A percentile compares a stretch with the other conserved stretches of the same genome.
Evolutionary conservation across 2,113 vertebrate species (phyloP).

Genomic region (Macrotis lagotis): DNA sequence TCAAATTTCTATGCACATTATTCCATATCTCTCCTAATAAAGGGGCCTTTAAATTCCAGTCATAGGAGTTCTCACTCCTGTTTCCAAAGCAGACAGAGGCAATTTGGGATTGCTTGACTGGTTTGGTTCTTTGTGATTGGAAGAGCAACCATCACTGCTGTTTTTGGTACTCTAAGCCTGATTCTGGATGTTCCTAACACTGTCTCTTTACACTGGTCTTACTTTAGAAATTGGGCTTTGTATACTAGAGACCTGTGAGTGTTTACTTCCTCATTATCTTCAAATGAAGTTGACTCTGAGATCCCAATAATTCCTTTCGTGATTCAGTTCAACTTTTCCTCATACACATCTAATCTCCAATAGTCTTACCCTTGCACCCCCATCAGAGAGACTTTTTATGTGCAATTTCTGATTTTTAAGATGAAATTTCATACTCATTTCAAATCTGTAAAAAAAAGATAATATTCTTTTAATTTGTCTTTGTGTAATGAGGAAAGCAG

Average conservation of each 20-base stretch:
- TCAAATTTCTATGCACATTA: neutral
- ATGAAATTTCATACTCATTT: neutral
- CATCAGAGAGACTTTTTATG: neutral
- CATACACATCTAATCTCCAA: neutral
- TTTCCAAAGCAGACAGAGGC: neutral
- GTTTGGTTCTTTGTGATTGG: neutral
- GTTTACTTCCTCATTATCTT: neutral
- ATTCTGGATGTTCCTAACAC: neutral
- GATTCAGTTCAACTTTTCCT: neutral
- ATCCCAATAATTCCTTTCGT: neutral
- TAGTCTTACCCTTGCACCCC: neutral
- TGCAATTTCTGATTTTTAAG: neutral
- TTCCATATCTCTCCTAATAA: neutral
- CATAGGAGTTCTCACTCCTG: neutral
- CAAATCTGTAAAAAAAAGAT: neutral
- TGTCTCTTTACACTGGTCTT: neutral
- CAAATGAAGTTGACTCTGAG: neutral
- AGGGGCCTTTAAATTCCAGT: neutral
- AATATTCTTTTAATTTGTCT: constrained; percentile 27
- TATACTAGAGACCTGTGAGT: neutral
- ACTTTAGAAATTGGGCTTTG: neutral
- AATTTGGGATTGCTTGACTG: neutral
- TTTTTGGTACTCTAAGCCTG: neutral
- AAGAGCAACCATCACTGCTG: neutral
- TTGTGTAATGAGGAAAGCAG: constrained; percentile 8